phyloP scores from a whole-genome alignment of 2,113 vertebrate genomes.

The Megaceryle maxima region DNA sequence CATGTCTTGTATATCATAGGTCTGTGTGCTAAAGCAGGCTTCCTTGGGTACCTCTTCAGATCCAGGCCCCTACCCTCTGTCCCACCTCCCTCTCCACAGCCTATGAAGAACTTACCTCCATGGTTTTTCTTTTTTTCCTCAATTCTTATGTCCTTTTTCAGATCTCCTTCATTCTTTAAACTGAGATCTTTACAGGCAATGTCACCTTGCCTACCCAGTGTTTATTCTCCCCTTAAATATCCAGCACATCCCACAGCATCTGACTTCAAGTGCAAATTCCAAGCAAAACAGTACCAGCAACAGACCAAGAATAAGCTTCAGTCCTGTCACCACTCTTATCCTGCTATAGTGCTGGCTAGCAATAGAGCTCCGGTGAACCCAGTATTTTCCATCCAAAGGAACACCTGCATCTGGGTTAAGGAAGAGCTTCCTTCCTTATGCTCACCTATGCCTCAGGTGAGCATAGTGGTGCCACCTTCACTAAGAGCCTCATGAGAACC shows the following conservation, averaged over 20 bases:
- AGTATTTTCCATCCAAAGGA: background rate
- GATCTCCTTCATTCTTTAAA: background rate
- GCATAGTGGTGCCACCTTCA: background rate
- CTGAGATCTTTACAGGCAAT: background rate
- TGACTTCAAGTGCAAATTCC: background rate
- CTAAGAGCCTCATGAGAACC: background rate
- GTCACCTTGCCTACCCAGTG: background rate
- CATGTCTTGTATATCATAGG: rapidly evolving
- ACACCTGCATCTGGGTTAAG: background rate
- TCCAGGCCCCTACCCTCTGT: background rate
- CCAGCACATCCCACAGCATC: background rate
- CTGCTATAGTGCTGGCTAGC: background rate
- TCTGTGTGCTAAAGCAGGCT: background rate
- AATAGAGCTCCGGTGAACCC: background rate
- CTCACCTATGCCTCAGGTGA: background rate
- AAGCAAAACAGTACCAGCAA: background rate
- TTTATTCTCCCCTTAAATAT: background rate
- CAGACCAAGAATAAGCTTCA: background rate
- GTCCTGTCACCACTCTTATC: background rate
- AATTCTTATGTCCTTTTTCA: background rate
- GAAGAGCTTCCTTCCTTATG: background rate
- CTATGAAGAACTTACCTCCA: background rate
- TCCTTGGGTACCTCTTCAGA: background rate
- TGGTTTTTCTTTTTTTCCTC: background rate
- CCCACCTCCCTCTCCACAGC: background rate